Evolutionary conservation across 2,888 invertebrate genomes (phyloP).

Genomic region (Meganola albula): DNA sequence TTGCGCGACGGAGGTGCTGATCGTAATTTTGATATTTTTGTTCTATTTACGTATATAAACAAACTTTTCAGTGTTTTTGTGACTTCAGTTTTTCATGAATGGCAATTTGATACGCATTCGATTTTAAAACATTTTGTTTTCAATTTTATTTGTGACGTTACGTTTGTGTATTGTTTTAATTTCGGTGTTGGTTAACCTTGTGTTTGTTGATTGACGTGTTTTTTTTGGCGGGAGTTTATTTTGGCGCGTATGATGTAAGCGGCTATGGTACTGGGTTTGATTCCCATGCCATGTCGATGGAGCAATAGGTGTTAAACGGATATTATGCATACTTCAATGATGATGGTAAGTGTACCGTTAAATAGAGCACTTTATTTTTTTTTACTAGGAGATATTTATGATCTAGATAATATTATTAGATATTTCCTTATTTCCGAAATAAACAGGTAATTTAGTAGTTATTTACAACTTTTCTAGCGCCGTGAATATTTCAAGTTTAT

Average conservation of each 20-base stretch:
- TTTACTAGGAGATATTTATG: too few species aligned
- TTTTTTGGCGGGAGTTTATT: slow-evolving; percentile 59
- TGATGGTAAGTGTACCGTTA: slow-evolving; percentile 56
- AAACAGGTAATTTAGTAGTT: too few species aligned
- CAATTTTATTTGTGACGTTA: slow-evolving; percentile 11
- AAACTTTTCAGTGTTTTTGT: slow-evolving; percentile 64
- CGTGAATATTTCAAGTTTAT: slow-evolving; percentile 3
- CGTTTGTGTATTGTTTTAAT: slow-evolving; percentile 39
- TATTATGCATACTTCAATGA: slow-evolving; percentile 69
- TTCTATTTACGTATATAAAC: slow-evolving; percentile 62
- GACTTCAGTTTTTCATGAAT: slow-evolving; percentile 32
- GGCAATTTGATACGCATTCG: slow-evolving; percentile 19
- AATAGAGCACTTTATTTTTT: slow-evolving; percentile 7
- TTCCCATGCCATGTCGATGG: slow-evolving; percentile 54
- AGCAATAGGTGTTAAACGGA: slow-evolving; percentile 39
- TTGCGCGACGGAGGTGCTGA: slow-evolving; percentile 31
- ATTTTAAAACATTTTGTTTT: slow-evolving; percentile 16
- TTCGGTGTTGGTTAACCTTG: slow-evolving; percentile 61
- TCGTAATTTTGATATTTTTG: slow-evolving; percentile 27
- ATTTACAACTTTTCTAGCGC: too few species aligned
- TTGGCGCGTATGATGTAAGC: slow-evolving; percentile 70
- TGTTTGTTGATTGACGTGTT: slow-evolving; percentile 66
- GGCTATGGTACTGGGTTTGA: slow-evolving; percentile 53
- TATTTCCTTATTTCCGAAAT: too few species aligned
- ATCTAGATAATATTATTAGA: too few species aligned